These are phyloP conservation scores for Orchesellides sinensis DNA, from an alignment of 2,888 invertebrate genomes.

Conservation along the genomic window DNA sequence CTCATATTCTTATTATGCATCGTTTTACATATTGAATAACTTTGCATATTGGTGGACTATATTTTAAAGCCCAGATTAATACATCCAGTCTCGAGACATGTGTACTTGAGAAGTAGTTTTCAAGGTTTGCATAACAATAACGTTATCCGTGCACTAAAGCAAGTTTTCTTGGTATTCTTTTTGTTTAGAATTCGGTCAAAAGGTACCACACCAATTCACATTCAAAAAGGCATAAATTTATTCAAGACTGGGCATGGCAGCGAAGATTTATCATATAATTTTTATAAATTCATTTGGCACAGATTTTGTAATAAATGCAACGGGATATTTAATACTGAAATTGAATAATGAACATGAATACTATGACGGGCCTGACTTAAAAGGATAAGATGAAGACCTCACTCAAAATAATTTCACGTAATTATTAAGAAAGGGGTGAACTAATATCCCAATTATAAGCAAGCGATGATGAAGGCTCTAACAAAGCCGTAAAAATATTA, in stretches of 20 bases:
- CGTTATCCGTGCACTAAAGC: conserved; percentile 17
- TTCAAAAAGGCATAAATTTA: too few relatives aligned
- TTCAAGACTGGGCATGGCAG: background rate
- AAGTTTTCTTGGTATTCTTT: conserved; percentile 24
- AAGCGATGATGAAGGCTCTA: too few relatives aligned
- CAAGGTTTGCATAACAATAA: conserved; percentile 34
- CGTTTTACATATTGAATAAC: conserved; percentile 22
- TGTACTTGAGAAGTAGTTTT: conserved; percentile 35
- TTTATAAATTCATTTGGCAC: conserved; percentile 57
- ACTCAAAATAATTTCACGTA: background rate
- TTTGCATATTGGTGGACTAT: too few relatives aligned
- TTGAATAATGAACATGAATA: conserved; percentile 22
- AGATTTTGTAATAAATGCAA: conserved; percentile 34
- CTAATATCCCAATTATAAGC: too few relatives aligned
- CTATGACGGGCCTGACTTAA: background rate
- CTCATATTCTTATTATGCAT: background rate
- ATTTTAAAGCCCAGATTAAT: too few relatives aligned
- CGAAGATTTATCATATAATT: conserved; percentile 6
- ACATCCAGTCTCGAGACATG: background rate
- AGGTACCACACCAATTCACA: conserved; percentile 33
- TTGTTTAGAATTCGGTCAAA: conserved; percentile 56
- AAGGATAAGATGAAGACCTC: background rate
- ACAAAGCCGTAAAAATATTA: too few relatives aligned
- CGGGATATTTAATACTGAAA: conserved; percentile 33
- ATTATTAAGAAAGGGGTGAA: too few relatives aligned